Evolutionary conservation across 2,113 vertebrate genomes (phyloP), one percentile per base, ranked within the genome.

Genomic region (Odocoileus virginianus): DNA sequence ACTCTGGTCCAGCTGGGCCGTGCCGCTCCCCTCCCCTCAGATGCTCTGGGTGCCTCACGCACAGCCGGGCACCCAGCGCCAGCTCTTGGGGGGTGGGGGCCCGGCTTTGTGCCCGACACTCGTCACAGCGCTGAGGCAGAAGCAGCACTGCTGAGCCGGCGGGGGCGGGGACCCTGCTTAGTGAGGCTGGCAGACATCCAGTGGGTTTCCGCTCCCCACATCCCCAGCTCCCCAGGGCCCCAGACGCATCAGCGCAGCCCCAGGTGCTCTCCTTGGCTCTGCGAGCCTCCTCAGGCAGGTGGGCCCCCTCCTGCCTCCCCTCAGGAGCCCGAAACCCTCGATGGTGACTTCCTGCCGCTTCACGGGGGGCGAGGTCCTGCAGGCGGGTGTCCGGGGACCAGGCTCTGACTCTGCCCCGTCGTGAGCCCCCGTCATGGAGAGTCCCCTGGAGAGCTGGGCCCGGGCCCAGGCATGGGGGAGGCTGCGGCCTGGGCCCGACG

Each of bases 141-240:
- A 12, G 47, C 9, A 11, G 17, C 2, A 3, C 67, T 3, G 12
- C 5, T 0, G 13, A n/a, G 13, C 74, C 6, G 1, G 3, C 0
- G 52, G 19, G n/a, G 4, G 30, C 0, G 1, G 5, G 9, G 55
- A 27, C 43, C 74, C 9, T 13, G 4, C 33, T 4, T 19, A 4
- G 6, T 2, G 1, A 52, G 33, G 61, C 28, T 28, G n/a, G 61
- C 28, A 45, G 33, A 30, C 15, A 0, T 4, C 40, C 25, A 7
- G 14, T 6, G 43, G 15, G 7, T 3, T 30, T 11, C 28, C 12
- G 13, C 28, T 86, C 52, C 27, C 25, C 71, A 10, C 43, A 3
- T 15, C 27, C 15, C 33, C 5, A 19, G 17, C 30, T 7, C 33
- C 33, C 79, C 7, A 1, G 30, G 5, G 19, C 79, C 50, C 2